Base-by-base conservation (phyloP, 2,797 vertebrate species). In the Enteromius argenteus region DNA sequence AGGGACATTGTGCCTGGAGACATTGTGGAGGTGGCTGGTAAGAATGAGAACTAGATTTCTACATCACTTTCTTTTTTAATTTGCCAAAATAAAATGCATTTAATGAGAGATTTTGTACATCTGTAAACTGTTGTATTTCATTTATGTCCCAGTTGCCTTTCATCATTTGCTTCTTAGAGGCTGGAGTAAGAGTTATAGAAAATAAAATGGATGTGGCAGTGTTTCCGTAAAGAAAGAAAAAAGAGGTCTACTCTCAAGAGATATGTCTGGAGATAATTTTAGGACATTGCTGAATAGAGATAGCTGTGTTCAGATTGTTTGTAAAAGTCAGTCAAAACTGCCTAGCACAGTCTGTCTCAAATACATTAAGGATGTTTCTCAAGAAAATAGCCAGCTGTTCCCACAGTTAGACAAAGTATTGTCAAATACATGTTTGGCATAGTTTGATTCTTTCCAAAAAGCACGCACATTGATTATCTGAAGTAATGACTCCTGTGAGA, bases 1-100 rank as follows among this genome's bases (percentile, higher is more conserved):
- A 88, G 93, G 73, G 95, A 96, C 77, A 94, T 96, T 3, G 95
- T 96, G 51, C 95, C 95, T 42, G 95, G 95, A 88, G 95, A 96
- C 88, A 96, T 96, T 0, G 95, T 96, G 75, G 95, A 96, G 88
- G 95, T 96, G 2, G 94, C 94, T 60, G 95, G 95, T 96, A 87
- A 84, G 89, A 17, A 51, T 66, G 84, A 81, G 62, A 74, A 37
- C 83, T 60, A 64, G 14, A 67, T 21, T 46, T 37, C 72, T 35
- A 3, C 23, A 23, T 23, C 23, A 39, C 3, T 73, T 67, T 11
- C 10, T 30, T 56, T 56, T 23, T 64, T 11, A 5, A 5, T 67
- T 30, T n/a, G 14, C 8, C 42, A 17, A 42, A 37, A 8, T 74
- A 32, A 15, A 71, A 4, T 66, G 7, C 3, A 51, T 53, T 30